These are phyloP conservation scores for Drosophila nigricruria DNA, from an alignment of 2,888 invertebrate genomes.

Conservation along the genomic window DNA sequence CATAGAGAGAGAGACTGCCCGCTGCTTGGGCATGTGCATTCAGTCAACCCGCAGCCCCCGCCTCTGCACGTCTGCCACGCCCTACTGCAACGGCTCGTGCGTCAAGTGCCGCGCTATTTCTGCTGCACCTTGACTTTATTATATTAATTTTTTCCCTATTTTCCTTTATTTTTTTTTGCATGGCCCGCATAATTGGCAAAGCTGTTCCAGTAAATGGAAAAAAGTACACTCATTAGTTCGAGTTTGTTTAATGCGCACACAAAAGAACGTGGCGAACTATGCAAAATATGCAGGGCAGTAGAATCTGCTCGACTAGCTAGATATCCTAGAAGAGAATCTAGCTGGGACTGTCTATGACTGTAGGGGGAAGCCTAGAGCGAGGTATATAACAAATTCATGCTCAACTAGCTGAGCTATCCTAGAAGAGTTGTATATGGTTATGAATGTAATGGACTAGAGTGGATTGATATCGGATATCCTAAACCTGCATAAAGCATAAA, in stretches of 20 bases:
- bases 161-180: constrained; percentile 27
- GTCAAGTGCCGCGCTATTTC: constrained; percentile 75
- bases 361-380: too few species aligned
- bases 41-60: constrained; percentile 24
- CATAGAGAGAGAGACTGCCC: constrained; percentile 55
- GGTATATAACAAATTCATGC: too few species aligned
- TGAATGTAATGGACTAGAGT: too few species aligned
- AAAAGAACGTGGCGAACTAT: constrained; percentile 40
- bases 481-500: too few species aligned
- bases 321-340: constrained; percentile 18
- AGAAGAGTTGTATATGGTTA: too few species aligned
- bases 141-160: constrained; percentile 34
- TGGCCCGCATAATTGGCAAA: constrained; percentile 73
- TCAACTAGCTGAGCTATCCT: too few species aligned
- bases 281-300: constrained; percentile 30
- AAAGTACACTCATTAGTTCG: constrained; percentile 70
- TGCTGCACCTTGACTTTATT: constrained; percentile 75
- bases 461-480: too few species aligned
- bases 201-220: constrained; percentile 46
- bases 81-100: constrained; percentile 26
- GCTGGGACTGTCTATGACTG: too few species aligned
- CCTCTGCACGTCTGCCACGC: constrained; percentile 2
- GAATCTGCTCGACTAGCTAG: background rate
- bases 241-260: constrained; percentile 64
- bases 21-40: constrained; percentile 70